These are phyloP conservation scores for Grallaria varia DNA, from an alignment of 2,113 vertebrate species.

Conservation along the genomic window DNA sequence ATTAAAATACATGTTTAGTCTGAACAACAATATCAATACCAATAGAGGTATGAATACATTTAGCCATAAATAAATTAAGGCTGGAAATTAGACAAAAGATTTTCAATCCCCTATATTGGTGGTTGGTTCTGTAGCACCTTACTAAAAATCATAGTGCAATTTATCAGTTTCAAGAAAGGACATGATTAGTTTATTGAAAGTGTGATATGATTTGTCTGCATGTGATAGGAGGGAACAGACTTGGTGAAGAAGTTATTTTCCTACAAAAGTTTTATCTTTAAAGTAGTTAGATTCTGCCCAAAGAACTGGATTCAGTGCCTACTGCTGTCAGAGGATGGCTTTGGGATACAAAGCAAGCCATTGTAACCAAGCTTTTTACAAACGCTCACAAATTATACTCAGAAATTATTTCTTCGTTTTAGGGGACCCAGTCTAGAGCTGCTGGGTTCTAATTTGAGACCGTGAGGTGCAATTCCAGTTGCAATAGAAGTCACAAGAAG, in stretches of 20 bases:
- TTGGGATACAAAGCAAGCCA: not conserved
- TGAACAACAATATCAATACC: not conserved
- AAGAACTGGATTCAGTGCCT: not conserved
- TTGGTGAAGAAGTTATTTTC: not conserved
- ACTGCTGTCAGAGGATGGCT: not conserved
- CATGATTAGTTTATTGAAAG: not conserved
- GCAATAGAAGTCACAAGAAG: not conserved
- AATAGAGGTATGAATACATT: not conserved
- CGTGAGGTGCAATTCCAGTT: not conserved
- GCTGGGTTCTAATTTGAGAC: not conserved
- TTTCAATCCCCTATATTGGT: not conserved
- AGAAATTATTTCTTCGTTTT: not conserved
- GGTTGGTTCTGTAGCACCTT: not conserved
- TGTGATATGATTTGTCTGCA: not conserved
- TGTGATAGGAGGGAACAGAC: not conserved
- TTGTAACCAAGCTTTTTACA: not conserved
- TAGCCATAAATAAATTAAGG: not conserved
- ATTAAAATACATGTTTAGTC: not conserved
- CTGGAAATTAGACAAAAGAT: not conserved
- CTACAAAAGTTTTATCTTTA: rapidly evolving
- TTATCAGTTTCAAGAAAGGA: not conserved
- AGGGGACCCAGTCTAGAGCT: not conserved
- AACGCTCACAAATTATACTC: not conserved
- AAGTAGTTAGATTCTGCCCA: not conserved
- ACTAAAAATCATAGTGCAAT: not conserved